Evolutionary conservation across 2,113 vertebrate genomes (phyloP).

Genomic region (Acinonyx jubatus): DNA sequence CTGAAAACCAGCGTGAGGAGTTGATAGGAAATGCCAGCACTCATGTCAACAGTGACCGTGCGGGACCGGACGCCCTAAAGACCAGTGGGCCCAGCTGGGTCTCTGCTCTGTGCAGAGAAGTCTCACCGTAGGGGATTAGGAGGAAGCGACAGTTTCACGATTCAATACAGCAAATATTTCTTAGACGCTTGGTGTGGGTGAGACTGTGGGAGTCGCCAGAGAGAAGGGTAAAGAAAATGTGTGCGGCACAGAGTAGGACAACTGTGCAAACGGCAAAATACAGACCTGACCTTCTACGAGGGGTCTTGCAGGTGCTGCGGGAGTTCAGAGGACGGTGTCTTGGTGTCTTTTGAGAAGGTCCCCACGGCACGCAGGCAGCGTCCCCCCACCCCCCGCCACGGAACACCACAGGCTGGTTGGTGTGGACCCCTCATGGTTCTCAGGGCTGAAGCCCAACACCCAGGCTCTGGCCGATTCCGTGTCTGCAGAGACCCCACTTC

Average conservation of each 20-base stretch:
- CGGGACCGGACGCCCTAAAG: rapidly evolving
- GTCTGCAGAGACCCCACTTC: neutral
- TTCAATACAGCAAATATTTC: too few relatives aligned
- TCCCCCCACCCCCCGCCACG: too few relatives aligned
- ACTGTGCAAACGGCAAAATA: neutral
- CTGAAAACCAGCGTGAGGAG: neutral
- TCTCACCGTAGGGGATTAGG: rapidly evolving
- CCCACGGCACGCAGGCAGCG: too few relatives aligned
- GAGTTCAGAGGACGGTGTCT: neutral
- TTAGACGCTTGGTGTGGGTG: too few relatives aligned
- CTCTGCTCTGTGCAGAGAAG: neutral
- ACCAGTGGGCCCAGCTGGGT: too few relatives aligned
- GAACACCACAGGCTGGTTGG: neutral
- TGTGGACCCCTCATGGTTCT: neutral
- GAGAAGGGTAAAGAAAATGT: neutral
- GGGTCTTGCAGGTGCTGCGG: rapidly evolving
- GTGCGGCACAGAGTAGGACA: too few relatives aligned
- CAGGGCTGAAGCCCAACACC: neutral
- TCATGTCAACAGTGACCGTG: too few relatives aligned
- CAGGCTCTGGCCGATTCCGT: neutral
- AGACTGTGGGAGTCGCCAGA: neutral
- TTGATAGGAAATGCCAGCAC: too few relatives aligned
- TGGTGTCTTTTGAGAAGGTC: rapidly evolving
- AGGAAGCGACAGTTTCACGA: neutral
- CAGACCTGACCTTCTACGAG: too few relatives aligned